Conservation (phyloP, 2,113 vertebrate species). For the Vidua chalybeata region DNA sequence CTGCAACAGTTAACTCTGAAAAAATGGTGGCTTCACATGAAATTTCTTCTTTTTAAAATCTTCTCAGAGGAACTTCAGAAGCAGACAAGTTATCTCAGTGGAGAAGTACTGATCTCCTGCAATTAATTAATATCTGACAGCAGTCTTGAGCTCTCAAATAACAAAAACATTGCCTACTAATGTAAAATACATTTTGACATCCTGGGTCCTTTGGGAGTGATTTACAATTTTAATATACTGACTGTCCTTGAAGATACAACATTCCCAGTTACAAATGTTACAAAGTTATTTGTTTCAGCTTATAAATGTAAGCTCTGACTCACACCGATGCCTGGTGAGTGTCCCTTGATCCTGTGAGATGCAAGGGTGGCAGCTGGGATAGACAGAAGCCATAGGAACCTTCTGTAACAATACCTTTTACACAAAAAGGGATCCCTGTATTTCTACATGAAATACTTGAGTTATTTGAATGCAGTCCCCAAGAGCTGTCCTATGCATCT, state of each 20-base stretch:
- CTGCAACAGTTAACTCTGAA: not conserved
- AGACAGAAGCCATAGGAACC: not conserved
- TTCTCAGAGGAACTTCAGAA: not conserved
- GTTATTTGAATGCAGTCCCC: not conserved
- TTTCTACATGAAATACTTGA: not conserved
- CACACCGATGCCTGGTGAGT: not conserved
- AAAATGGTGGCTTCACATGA: not conserved
- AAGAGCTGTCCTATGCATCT: not conserved
- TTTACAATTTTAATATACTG: not conserved
- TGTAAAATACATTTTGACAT: not conserved
- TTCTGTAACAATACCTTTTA: not conserved
- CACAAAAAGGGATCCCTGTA: accelerated
- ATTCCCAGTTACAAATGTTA: not conserved
- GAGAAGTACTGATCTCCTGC: not conserved
- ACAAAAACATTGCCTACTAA: not conserved
- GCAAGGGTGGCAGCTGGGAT: not conserved
- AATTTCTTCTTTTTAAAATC: not conserved
- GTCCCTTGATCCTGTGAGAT: not conserved
- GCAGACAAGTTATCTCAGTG: not conserved
- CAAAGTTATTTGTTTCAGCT: not conserved
- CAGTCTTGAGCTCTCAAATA: slow-evolving; percentile 24
- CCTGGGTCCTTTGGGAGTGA: not conserved
- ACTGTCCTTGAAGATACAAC: not conserved
- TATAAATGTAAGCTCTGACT: not conserved
- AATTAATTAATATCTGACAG: slow-evolving; percentile 19